Percentiles rank a stretch among this genome's conserved stretches.
Evolutionary conservation across 1,140 invertebrate species (phyloP).

Genomic region (Leptinotarsa defecta): DNA sequence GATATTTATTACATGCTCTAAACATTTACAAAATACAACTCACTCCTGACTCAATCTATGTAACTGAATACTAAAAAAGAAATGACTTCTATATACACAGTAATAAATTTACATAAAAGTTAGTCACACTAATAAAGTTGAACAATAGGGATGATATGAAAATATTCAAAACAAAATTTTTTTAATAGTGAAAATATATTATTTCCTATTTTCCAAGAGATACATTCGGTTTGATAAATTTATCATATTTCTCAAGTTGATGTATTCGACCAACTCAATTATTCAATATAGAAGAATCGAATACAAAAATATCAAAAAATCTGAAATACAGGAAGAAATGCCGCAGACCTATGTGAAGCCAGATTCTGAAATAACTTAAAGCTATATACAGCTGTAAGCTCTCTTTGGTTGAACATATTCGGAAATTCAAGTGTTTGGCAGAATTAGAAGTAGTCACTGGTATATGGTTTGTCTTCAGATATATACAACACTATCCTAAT

Average conservation of each 20-base stretch:
- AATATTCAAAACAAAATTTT: too few relatives aligned
- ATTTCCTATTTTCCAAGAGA: too few relatives aligned
- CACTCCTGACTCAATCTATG: neutral
- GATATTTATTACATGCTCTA: neutral
- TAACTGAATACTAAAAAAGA: neutral
- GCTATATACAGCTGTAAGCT: conserved; percentile 45
- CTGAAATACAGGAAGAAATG: conserved; percentile 22
- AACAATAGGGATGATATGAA: too few relatives aligned
- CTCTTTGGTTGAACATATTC: conserved; percentile 37
- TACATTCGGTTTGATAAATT: too few relatives aligned
- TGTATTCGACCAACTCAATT: too few relatives aligned
- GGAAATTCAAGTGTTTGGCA: neutral
- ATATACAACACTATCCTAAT: neutral
- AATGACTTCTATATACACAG: too few relatives aligned
- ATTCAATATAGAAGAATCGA: too few relatives aligned
- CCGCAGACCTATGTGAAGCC: conserved; percentile 33
- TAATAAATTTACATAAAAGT: too few relatives aligned
- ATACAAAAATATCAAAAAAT: too few relatives aligned
- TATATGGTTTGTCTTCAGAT: neutral
- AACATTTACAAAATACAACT: neutral
- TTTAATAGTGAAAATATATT: too few relatives aligned
- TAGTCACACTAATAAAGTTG: too few relatives aligned
- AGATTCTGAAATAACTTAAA: conserved; percentile 40
- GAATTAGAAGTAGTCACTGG: conserved; percentile 4
- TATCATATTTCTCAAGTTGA: too few relatives aligned